These are phyloP conservation scores for Zoanthus sociatus DNA, from an alignment of 92 coral and sea anemone species.

Conservation along the genomic window DNA sequence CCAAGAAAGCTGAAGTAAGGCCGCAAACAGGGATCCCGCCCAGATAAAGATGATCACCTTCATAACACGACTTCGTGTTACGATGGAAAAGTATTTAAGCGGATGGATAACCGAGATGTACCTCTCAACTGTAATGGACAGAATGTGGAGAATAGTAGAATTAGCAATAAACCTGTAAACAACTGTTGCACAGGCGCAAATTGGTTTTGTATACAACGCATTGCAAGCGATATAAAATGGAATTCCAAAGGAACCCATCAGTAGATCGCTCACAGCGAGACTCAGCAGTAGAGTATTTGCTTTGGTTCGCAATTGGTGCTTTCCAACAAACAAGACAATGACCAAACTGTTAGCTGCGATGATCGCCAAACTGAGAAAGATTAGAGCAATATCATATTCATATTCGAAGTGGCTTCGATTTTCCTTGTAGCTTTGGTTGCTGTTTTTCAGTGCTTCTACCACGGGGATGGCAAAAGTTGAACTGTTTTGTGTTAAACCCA, in stretches of 20 bases:
- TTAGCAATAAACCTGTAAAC: conserved; percentile 42
- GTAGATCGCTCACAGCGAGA: conserved; percentile 35
- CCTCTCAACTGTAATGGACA: conserved; percentile 37
- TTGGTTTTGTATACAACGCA: not conserved
- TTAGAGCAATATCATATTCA: conserved; percentile 31
- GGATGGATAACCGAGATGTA: conserved; percentile 45
- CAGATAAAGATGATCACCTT: conserved; percentile 25
- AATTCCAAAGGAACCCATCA: conserved; percentile 35
- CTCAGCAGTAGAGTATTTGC: conserved; percentile 30
- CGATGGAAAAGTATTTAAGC: conserved; percentile 21
- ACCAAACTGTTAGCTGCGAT: conserved; percentile 30
- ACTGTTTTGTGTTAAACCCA: conserved; percentile 9
- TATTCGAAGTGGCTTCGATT: not conserved
- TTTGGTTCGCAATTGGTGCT: conserved; percentile 34
- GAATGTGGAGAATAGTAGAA: conserved; percentile 33
- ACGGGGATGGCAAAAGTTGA: not conserved
- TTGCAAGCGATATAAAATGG: conserved; percentile 42
- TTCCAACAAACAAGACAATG: conserved; percentile 9
- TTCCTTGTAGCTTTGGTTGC: not conserved
- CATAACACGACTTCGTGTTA: conserved; percentile 43
- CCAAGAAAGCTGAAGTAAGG: conserved; percentile 33
- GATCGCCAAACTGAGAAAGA: conserved; percentile 15
- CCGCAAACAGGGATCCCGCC: conserved; percentile 16
- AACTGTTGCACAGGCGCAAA: conserved; percentile 31
- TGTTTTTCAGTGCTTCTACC: not conserved